Base-by-base conservation (phyloP, 2,888 invertebrate genomes). In the Drepana falcataria region DNA sequence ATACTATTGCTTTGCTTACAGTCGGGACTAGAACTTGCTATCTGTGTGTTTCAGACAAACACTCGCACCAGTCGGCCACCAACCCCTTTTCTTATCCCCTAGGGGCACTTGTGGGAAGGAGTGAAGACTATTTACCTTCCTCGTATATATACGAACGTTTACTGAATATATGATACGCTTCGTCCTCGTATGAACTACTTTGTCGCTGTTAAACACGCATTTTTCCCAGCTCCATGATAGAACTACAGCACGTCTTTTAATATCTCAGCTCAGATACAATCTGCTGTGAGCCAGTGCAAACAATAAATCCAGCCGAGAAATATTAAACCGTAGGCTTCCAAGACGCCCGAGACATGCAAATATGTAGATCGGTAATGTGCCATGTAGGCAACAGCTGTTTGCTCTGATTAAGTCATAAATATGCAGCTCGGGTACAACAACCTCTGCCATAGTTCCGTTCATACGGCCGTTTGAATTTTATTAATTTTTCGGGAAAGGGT, bases 381-480 rank as follows among this genome's bases (percentile, higher is more conserved):
- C 60, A 63, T 61, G 66, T 56, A 61, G 71, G 76, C 65, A 73
- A 76, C 79, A 79, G 77, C 77, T 79, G 79, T 63, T 68, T 64
- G 63, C 55, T 73, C 76, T 79, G 79, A 80, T 80, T 79, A 79
- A 77, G 73, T 68, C 69, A 77, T 80, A 79, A 80, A 80, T 77
- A 80, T 80, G 79, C 79, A 77, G 69, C 68, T 58, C 56, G 68
- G 60, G 73, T 77, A 72, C 71, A 65, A 64, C 62, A 57, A 63
- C 65, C 59, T 64, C 64, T 63, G 61, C 54, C 61, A 69, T 71
- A 68, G 69, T 71, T 73, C 56, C 64, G 57, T 60, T 68, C 64
- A 66, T 61, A 65, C 63, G 66, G 64, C 60, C 61, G 57, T 60
- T 69, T 63, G 66, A 62, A 60, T 73, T 75, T 72, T 71, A 73